Evolutionary conservation across 1,140 invertebrate genomes (phyloP).

Genomic region (Diorhabda elongata): DNA sequence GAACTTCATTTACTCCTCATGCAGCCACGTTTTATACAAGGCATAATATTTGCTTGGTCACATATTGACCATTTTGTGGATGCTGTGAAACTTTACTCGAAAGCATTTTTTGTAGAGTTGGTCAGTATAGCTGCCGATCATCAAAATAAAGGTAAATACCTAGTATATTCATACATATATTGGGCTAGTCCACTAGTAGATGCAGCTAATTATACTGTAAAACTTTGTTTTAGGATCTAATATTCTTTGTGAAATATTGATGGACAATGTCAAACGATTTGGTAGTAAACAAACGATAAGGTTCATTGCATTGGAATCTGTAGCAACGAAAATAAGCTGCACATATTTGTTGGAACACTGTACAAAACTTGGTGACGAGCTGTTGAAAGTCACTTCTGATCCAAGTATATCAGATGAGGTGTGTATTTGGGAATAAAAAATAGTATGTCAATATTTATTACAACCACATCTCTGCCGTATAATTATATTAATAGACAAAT

Average conservation of each 20-base stretch:
- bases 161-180: not conserved
- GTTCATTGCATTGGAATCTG: constrained; percentile 25
- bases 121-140: constrained; percentile 27
- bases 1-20: constrained; percentile 21
- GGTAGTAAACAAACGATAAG: constrained; percentile 19
- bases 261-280: constrained; percentile 25
- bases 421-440: not conserved
- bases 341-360: constrained; percentile 26
- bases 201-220: not conserved
- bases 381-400: constrained; percentile 23
- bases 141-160: constrained; percentile 20
- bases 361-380: constrained; percentile 21
- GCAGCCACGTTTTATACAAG: constrained; percentile 22
- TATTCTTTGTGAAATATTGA: constrained; percentile 20
- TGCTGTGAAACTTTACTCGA: constrained; percentile 25
- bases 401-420: constrained; percentile 24
- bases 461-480: no score
- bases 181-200: not conserved
- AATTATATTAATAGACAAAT: no score
- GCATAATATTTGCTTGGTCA: constrained; percentile 24
- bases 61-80: constrained; percentile 29
- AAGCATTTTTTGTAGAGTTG: constrained; percentile 27
- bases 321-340: constrained; percentile 21
- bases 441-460: not conserved
- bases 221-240: constrained; percentile 18